Evolutionary conservation across 2,113 vertebrate species (phyloP).

Genomic region (Antechinus flavipes): DNA sequence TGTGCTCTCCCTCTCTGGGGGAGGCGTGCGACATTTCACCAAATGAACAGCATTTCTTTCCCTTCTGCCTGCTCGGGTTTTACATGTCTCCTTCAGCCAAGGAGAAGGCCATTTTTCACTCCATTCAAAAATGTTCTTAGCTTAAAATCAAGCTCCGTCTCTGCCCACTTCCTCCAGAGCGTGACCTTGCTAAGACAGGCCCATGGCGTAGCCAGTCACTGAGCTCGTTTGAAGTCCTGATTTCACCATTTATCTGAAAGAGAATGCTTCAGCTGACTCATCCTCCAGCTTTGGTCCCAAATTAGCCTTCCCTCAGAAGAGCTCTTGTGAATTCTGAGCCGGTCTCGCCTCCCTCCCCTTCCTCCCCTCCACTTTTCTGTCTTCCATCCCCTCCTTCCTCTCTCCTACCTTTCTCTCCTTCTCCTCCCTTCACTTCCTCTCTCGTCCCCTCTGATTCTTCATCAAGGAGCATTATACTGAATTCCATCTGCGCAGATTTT

Average conservation of each 20-base stretch:
- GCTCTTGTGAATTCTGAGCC: conserved; percentile 34
- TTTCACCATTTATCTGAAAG: conserved; percentile 44
- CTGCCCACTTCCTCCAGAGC: not conserved
- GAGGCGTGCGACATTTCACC: fast-evolving
- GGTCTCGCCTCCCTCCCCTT: not conserved
- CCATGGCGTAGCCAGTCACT: not conserved
- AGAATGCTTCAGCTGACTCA: conserved; percentile 11
- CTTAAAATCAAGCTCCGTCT: conserved; percentile 28
- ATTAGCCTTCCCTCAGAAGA: conserved; percentile 23
- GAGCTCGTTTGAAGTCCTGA: not conserved
- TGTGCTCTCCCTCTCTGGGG: not conserved
- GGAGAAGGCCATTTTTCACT: not conserved
- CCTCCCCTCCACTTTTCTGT: not conserved
- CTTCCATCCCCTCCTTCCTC: too few relatives aligned
- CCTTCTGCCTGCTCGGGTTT: not conserved
- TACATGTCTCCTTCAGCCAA: not conserved
- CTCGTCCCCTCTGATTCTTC: not conserved
- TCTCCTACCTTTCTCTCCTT: not conserved
- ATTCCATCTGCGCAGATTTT: not conserved
- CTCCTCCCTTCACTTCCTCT: not conserved
- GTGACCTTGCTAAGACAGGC: not conserved
- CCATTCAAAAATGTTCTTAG: not conserved
- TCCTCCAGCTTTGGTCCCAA: not conserved
- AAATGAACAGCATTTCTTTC: not conserved
- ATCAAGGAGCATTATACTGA: not conserved